Percentiles rank a stretch among this genome's conserved stretches.
phyloP scores from a whole-genome alignment of 2,113 vertebrate genomes.

The Charina bottae region DNA sequence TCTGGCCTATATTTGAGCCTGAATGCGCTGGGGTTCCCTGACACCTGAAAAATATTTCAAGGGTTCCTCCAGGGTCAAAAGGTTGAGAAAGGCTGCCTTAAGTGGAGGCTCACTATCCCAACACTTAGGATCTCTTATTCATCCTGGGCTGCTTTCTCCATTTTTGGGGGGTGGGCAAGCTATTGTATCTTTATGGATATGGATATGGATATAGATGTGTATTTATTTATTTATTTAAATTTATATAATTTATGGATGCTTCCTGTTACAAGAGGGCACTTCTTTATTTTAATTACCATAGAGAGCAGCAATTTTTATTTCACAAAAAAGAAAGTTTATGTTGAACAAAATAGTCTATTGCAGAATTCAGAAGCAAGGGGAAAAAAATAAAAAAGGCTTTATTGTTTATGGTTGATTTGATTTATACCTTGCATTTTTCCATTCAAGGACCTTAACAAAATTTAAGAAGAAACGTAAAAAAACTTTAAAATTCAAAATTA shows the following conservation, averaged over 20 bases:
- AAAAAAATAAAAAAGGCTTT: not conserved
- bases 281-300: constrained; percentile 10
- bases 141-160: not conserved
- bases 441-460: not conserved
- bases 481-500: not conserved
- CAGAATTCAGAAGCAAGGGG: not conserved
- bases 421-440: not conserved
- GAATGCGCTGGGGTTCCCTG: too few species aligned
- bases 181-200: not conserved
- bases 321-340: not conserved
- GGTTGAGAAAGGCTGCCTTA: not conserved
- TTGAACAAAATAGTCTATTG: not conserved
- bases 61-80: too few species aligned
- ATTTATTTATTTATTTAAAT: too few species aligned
- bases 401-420: not conserved
- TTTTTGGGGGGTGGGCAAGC: not conserved
- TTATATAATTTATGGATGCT: too few species aligned
- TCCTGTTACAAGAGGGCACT: not conserved
- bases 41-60: too few species aligned
- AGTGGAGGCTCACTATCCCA: not conserved
- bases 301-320: not conserved
- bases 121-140: not conserved
- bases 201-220: not conserved
- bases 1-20: too few species aligned
- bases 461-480: not conserved